These are phyloP conservation scores for Spizella passerina DNA, from an alignment of 2,797 vertebrate genomes.

Conservation along the genomic window DNA sequence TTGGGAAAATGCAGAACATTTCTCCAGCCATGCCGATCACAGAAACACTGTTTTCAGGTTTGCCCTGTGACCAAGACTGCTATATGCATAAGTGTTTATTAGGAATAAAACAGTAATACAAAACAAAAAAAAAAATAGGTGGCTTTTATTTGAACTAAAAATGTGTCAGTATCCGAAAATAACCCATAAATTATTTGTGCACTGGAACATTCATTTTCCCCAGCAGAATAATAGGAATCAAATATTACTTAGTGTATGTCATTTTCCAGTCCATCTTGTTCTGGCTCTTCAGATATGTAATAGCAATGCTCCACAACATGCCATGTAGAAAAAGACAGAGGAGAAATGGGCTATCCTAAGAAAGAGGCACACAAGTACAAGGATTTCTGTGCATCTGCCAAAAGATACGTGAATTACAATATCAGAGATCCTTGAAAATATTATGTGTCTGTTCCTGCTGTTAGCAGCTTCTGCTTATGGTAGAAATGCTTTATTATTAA, in stretches of 20 bases:
- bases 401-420: background rate
- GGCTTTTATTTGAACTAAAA: background rate
- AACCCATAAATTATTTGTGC: background rate
- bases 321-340: background rate
- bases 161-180: background rate
- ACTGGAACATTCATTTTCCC: background rate
- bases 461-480: background rate
- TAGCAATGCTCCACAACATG: fast-evolving
- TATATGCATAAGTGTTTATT: background rate
- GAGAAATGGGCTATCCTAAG: background rate
- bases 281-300: background rate
- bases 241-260: background rate
- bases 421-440: background rate
- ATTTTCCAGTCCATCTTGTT: background rate
- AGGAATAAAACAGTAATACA: background rate
- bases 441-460: background rate
- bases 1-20: background rate
- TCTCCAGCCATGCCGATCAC: background rate
- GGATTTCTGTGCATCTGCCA: background rate
- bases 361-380: background rate
- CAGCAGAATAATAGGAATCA: background rate
- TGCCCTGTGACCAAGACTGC: background rate
- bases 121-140: background rate
- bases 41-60: background rate
- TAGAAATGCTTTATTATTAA: background rate